Conservation (phyloP, 2,113 vertebrate species). For the Lycaon pictus region DNA sequence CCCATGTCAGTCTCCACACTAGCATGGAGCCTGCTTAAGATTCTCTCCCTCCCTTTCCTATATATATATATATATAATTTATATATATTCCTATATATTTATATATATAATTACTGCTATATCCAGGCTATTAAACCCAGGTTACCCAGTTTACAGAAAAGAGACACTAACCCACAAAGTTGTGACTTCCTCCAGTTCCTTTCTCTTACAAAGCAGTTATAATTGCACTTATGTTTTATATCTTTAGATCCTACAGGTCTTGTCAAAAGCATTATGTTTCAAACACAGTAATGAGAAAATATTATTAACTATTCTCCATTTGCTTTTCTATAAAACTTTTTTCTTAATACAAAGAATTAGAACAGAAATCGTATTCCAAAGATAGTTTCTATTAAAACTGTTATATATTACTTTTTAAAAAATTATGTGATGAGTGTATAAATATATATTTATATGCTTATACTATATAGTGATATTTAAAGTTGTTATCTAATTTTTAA, state of each 20-base stretch:
- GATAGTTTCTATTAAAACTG: background rate
- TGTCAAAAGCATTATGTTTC: background rate
- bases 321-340: background rate
- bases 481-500: constrained; percentile 14
- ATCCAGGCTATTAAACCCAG: background rate
- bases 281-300: background rate
- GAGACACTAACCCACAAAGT: background rate
- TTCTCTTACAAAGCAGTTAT: background rate
- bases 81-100: too few relatives aligned
- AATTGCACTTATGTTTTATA: background rate
- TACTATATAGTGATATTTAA: background rate
- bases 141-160: background rate
- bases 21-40: background rate
- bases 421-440: background rate
- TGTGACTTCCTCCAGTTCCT: background rate
- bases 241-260: background rate
- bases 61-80: too few relatives aligned
- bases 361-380: background rate
- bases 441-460: background rate
- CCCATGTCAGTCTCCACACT: background rate
- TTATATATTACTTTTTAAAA: background rate
- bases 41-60: background rate
- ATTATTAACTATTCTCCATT: constrained; percentile 6
- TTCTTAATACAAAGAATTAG: background rate
- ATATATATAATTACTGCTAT: background rate